These are phyloP conservation scores for Leptinotarsa lineolata DNA, from an alignment of 1,140 invertebrate genomes.

Conservation along the genomic window DNA sequence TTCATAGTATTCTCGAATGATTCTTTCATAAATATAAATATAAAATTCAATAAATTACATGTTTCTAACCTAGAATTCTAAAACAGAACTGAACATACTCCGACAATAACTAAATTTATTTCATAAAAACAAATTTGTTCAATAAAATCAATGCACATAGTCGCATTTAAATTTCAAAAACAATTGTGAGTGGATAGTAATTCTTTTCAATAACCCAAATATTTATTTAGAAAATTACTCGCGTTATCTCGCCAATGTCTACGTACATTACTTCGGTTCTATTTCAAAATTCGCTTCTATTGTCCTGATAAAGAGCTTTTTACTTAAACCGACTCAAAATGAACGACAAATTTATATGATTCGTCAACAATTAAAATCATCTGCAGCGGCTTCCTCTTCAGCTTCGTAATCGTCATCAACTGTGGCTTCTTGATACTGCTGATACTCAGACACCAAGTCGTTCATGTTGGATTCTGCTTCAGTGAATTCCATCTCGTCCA, in stretches of 20 bases:
- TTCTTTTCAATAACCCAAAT: no score
- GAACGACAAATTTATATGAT: neutral
- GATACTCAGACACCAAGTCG: constrained; percentile 87
- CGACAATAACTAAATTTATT: no score
- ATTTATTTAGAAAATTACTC: no score
- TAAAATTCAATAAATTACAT: neutral
- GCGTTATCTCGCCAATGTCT: no score
- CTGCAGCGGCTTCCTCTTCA: constrained; percentile 62
- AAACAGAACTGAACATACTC: neutral
- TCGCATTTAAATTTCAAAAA: no score
- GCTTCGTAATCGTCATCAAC: constrained; percentile 82
- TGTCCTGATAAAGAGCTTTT: no score
- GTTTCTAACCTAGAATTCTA: neutral
- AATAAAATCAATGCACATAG: no score
- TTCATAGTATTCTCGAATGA: neutral
- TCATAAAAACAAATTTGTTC: no score
- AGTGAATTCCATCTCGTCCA: constrained; percentile 85
- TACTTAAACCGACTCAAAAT: no score
- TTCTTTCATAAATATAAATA: neutral
- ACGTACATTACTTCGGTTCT: no score
- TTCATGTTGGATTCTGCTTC: constrained; percentile 86
- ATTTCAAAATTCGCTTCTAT: no score
- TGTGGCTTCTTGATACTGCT: constrained; percentile 89
- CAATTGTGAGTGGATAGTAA: no score
- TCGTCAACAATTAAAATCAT: constrained; percentile 29